Evolutionary conservation across 1,140 invertebrate species (phyloP).

Genomic region (Nasonia longicornis): DNA sequence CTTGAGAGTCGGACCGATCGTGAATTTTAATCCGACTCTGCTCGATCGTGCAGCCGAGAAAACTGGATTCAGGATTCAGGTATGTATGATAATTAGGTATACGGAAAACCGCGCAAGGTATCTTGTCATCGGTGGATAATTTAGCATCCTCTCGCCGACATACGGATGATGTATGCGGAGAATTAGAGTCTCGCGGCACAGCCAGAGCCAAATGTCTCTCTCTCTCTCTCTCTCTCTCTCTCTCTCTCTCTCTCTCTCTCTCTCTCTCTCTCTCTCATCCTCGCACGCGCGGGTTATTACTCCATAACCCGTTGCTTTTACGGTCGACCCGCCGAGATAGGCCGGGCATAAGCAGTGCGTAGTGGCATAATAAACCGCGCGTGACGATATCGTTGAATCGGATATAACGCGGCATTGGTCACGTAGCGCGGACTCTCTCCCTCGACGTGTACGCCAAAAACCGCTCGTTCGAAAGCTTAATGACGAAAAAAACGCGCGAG

Average conservation of each 20-base stretch:
- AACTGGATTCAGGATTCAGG: neutral
- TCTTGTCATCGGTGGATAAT: slow-evolving; percentile 10
- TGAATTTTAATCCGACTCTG: neutral
- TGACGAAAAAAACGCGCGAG: slow-evolving; percentile 5
- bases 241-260: too few relatives aligned
- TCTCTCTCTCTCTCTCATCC: neutral
- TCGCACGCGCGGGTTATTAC: slow-evolving; percentile 49
- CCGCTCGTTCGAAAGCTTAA: slow-evolving; percentile 13
- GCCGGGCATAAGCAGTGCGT: slow-evolving; percentile 43
- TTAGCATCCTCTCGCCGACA: slow-evolving; percentile 5
- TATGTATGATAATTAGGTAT: too few relatives aligned
- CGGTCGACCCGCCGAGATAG: slow-evolving; percentile 37
- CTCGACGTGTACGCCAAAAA: slow-evolving; percentile 4
- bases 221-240: too few relatives aligned
- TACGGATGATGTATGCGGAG: slow-evolving; percentile 19
- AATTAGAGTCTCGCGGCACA: neutral
- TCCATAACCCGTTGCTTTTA: slow-evolving; percentile 54
- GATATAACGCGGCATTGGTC: slow-evolving; percentile 15
- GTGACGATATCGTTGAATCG: slow-evolving; percentile 38
- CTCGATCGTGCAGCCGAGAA: too few relatives aligned
- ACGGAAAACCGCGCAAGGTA: neutral
- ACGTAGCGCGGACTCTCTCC: neutral
- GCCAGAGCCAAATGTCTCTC: neutral
- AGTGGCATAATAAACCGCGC: slow-evolving; percentile 43
- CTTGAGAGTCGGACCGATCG: neutral